Evolutionary conservation across 2,888 invertebrate species (phyloP).

Genomic region (Dynastes hyllus): DNA sequence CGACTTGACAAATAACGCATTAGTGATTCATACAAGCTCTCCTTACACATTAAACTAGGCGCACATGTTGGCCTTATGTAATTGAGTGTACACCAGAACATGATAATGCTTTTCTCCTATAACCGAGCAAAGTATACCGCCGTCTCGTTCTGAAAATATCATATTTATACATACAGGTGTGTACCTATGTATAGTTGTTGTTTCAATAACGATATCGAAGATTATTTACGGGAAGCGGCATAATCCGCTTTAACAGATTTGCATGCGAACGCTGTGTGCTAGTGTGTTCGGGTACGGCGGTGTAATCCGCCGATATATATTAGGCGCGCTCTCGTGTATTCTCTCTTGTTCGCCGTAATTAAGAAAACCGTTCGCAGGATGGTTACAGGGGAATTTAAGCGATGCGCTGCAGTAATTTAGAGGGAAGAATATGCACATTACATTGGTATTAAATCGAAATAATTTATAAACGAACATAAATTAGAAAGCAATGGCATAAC

Average conservation of each 20-base stretch:
- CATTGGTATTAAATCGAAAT: slow-evolving; percentile 9
- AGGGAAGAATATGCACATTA: background rate
- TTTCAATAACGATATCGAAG: slow-evolving; percentile 17
- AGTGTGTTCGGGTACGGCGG: background rate
- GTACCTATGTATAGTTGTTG: background rate
- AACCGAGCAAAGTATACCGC: slow-evolving; percentile 12
- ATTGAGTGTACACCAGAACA: slow-evolving; percentile 37
- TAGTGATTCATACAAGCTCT: slow-evolving; percentile 44
- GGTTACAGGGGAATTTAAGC: slow-evolving; percentile 19
- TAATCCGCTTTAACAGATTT: slow-evolving; percentile 43
- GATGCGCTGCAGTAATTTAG: slow-evolving; percentile 10
- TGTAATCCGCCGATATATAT: slow-evolving; percentile 2
- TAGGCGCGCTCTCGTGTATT: slow-evolving; percentile 6
- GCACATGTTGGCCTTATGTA: slow-evolving; percentile 34
- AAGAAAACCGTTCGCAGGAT: slow-evolving; percentile 27
- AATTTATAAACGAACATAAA: background rate
- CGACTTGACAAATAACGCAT: slow-evolving; percentile 45
- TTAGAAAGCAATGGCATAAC: too few relatives aligned
- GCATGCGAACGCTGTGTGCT: background rate
- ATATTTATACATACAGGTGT: background rate
- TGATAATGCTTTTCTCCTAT: background rate
- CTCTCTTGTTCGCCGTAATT: slow-evolving; percentile 36
- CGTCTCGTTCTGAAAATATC: slow-evolving; percentile 34
- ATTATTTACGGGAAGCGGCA: slow-evolving; percentile 36
- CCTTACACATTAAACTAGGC: slow-evolving; percentile 42